Conservation (phyloP, 1,140 invertebrate species). For the Dreissena rostriformis region DNA sequence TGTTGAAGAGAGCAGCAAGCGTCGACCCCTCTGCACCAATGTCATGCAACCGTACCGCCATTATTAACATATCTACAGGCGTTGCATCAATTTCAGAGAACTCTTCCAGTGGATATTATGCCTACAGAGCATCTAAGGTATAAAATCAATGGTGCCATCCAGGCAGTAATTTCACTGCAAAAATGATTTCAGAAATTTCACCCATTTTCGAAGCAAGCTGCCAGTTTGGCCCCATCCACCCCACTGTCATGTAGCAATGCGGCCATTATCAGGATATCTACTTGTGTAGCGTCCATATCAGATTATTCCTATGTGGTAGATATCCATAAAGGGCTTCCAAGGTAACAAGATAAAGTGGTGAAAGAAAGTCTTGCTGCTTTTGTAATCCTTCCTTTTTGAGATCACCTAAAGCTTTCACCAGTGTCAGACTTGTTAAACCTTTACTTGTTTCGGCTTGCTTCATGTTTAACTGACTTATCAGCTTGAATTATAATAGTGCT, state of each 20-base stretch:
- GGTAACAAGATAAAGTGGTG: too few species aligned
- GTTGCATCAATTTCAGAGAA: constrained; percentile 59
- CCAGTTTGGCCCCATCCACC: not conserved
- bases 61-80: constrained; percentile 61
- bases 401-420: too few species aligned
- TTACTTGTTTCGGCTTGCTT: too few species aligned
- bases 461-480: too few species aligned
- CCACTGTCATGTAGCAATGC: not conserved
- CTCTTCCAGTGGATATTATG: constrained; percentile 39
- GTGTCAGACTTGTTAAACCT: too few species aligned
- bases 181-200: not conserved
- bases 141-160: not conserved
- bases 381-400: too few species aligned
- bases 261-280: not conserved
- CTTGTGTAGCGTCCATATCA: too few species aligned
- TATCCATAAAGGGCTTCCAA: too few species aligned
- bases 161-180: too few species aligned
- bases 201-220: not conserved
- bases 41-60: constrained; percentile 58
- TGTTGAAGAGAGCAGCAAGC: constrained; percentile 20
- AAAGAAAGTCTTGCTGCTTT: too few species aligned
- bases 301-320: too few species aligned
- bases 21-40: not conserved
- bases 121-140: constrained; percentile 61
- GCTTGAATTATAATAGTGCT: too few species aligned